A percentile compares a stretch with the other conserved stretches of the same genome.
Conservation (phyloP, 2,888 invertebrate genomes). For the Latrodectus hesperus region DNA sequence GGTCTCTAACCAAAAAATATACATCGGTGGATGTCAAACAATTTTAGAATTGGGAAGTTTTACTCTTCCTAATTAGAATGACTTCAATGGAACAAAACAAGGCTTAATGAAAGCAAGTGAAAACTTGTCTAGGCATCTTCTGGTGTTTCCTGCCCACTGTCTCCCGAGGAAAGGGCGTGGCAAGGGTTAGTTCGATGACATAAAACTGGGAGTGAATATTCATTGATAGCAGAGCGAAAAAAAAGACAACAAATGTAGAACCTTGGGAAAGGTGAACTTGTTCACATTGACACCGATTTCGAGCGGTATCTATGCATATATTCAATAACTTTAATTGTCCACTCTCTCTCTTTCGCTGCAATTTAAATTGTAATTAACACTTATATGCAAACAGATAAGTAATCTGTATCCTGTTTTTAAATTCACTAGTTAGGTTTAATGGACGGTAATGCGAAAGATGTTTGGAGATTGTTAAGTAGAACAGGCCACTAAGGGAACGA, state of each 20-base stretch:
- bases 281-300: slow-evolving; percentile 60
- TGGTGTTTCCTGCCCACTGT: neutral
- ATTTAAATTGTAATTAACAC: no score
- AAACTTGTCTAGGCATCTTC: neutral
- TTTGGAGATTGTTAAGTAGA: no score
- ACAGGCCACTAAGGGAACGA: no score
- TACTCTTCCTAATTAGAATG: neutral
- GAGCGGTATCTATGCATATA: neutral
- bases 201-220: neutral
- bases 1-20: neutral
- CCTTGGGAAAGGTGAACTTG: slow-evolving; percentile 7
- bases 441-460: no score
- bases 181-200: neutral
- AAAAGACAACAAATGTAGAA: neutral
- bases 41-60: neutral
- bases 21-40: neutral
- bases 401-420: no score
- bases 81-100: neutral
- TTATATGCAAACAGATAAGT: no score
- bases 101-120: neutral
- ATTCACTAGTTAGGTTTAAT: no score
- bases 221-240: no score
- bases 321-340: no score
- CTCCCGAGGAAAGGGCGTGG: neutral
- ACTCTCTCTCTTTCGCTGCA: no score